These are phyloP conservation scores for Sthenelais limicola DNA, from an alignment of 2,888 invertebrate genomes.

Conservation along the genomic window DNA sequence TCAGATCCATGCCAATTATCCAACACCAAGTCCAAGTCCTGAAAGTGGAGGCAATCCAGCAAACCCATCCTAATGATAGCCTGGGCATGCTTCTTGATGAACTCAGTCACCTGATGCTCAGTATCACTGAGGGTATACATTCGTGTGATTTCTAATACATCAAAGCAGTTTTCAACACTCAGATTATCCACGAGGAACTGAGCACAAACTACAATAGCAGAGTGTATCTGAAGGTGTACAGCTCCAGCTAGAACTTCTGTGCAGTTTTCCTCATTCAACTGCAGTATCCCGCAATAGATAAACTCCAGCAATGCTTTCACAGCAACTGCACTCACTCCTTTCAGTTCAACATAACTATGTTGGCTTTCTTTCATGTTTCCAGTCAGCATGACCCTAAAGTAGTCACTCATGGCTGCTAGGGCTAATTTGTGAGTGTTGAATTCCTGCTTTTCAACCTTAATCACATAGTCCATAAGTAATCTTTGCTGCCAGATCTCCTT, in stretches of 20 bases:
- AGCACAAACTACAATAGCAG: slow-evolving; percentile 9
- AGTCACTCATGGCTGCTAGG: slow-evolving; percentile 14
- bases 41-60: neutral
- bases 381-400: slow-evolving; percentile 28
- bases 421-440: slow-evolving; percentile 16
- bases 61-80: neutral
- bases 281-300: neutral
- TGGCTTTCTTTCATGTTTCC: slow-evolving; percentile 12
- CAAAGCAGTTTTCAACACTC: slow-evolving; percentile 19
- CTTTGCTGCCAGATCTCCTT: slow-evolving; percentile 14
- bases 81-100: slow-evolving; percentile 10
- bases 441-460: neutral
- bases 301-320: slow-evolving; percentile 1
- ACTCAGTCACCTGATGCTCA: neutral
- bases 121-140: slow-evolving; percentile 9
- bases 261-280: slow-evolving; percentile 4
- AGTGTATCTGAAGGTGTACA: slow-evolving; percentile 22
- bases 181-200: slow-evolving; percentile 8
- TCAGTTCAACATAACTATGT: neutral
- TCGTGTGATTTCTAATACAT: neutral
- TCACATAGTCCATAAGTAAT: slow-evolving; percentile 3
- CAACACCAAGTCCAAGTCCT: neutral
- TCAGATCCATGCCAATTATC: slow-evolving; percentile 26
- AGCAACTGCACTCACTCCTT: slow-evolving; percentile 14
- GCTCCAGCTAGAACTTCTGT: slow-evolving; percentile 15